These are phyloP conservation scores for Acanthococcus lagerstroemiae DNA, from an alignment of 2,888 invertebrate species.

Conservation along the genomic window DNA sequence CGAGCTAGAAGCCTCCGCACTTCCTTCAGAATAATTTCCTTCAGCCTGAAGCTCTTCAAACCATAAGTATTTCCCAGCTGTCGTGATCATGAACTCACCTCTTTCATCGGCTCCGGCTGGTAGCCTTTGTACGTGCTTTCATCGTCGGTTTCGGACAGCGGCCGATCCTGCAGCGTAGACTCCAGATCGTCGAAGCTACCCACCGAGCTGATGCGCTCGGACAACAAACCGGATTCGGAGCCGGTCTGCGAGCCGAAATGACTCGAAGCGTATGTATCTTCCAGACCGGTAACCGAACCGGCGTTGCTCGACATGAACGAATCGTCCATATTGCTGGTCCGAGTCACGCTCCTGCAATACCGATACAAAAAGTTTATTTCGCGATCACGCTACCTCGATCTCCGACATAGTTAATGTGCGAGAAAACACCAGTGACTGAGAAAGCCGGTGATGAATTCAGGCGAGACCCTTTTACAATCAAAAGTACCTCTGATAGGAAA, in stretches of 20 bases:
- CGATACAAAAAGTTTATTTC: background rate
- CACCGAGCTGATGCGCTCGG: slow-evolving; percentile 32
- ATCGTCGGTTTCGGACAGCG: slow-evolving; percentile 41
- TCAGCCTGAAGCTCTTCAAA: too few species aligned
- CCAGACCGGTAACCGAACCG: slow-evolving; percentile 39
- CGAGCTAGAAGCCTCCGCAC: too few species aligned
- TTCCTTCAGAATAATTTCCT: too few species aligned
- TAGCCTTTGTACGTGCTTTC: slow-evolving; percentile 40
- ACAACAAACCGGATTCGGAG: slow-evolving; percentile 37
- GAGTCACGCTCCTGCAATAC: slow-evolving; percentile 14
- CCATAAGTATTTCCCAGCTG: too few species aligned
- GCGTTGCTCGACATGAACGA: slow-evolving; percentile 42
- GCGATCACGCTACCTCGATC: background rate
- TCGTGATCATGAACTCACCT: slow-evolving; percentile 37
- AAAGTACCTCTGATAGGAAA: slow-evolving; percentile 28
- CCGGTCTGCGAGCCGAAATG: slow-evolving; percentile 38
- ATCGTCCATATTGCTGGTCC: slow-evolving; percentile 21
- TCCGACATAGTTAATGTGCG: too few species aligned
- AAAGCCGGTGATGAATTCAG: too few species aligned
- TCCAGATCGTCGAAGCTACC: slow-evolving; percentile 38
- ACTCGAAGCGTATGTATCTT: slow-evolving; percentile 34
- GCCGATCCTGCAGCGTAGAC: slow-evolving; percentile 35
- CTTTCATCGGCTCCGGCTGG: slow-evolving; percentile 38
- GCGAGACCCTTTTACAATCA: too few species aligned
- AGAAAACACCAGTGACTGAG: too few species aligned